A percentile compares a stretch with the other conserved stretches of the same genome.
These are phyloP conservation scores for Cynodonichthys magdalenae DNA, from an alignment of 2,797 vertebrate genomes.

Conservation along the genomic window DNA sequence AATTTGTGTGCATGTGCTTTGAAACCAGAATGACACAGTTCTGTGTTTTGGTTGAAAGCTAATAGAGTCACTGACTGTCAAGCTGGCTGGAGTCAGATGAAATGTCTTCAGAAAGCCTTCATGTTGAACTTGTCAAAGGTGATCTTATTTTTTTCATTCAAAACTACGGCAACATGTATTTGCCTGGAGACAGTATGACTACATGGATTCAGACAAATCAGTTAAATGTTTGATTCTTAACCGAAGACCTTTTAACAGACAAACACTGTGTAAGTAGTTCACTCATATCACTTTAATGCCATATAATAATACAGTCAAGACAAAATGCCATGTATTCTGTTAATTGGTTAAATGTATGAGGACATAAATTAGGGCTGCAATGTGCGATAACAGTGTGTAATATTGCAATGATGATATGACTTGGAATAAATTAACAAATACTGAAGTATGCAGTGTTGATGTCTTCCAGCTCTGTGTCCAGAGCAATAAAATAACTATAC, in stretches of 20 bases:
- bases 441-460: no score
- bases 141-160: constrained; percentile 54
- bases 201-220: neutral
- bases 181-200: constrained; percentile 18
- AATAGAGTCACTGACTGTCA: constrained; percentile 61
- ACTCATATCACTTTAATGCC: no score
- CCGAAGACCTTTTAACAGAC: neutral
- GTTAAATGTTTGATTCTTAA: neutral
- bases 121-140: constrained; percentile 73
- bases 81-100: constrained; percentile 45
- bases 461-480: no score
- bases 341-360: no score
- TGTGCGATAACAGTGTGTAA: no score
- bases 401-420: no score
- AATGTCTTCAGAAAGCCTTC: constrained; percentile 46
- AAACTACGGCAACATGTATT: constrained; percentile 48
- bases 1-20: constrained; percentile 51
- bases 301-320: no score
- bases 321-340: no score
- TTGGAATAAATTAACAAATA: no score
- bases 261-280: no score
- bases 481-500: no score
- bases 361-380: no score
- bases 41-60: constrained; percentile 66
- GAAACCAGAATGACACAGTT: constrained; percentile 37